Evolutionary conservation across 2,797 vertebrate species (phyloP).

Genomic region (Microhierax caerulescens): DNA sequence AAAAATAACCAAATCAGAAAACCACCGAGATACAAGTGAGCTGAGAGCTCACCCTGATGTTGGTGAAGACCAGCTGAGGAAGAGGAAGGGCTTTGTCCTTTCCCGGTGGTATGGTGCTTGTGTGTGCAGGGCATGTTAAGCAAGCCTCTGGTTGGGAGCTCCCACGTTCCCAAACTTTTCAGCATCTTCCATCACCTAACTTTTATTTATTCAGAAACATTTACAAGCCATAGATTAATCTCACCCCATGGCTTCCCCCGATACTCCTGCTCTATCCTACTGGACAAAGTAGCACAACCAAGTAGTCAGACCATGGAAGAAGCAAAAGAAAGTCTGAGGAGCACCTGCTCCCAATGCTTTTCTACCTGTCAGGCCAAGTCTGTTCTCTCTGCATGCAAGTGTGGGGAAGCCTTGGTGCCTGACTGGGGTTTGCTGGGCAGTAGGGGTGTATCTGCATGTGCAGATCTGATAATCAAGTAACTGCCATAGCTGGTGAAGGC

Average conservation of each 20-base stretch:
- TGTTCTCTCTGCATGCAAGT: not conserved
- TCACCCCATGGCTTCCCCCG: not conserved
- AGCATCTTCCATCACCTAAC: not conserved
- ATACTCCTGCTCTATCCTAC: not conserved
- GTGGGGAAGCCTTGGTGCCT: not conserved
- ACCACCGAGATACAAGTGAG: not conserved
- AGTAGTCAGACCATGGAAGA: not conserved
- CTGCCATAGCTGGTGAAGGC: not conserved
- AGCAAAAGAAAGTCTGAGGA: not conserved
- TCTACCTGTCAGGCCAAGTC: not conserved
- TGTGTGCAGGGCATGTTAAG: not conserved
- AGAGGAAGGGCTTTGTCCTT: not conserved
- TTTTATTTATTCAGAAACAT: not conserved
- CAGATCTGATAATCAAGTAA: not conserved
- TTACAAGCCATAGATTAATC: not conserved
- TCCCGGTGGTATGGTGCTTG: fast-evolving
- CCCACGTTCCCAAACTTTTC: not conserved
- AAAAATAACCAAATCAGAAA: not conserved
- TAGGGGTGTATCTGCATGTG: not conserved
- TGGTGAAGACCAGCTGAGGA: not conserved
- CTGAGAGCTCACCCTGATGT: not conserved
- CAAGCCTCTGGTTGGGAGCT: not conserved
- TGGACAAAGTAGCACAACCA: not conserved
- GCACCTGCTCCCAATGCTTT: not conserved
- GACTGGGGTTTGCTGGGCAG: not conserved